Base-by-base conservation (phyloP, 2,888 invertebrate species). In the Athalia rosae region DNA sequence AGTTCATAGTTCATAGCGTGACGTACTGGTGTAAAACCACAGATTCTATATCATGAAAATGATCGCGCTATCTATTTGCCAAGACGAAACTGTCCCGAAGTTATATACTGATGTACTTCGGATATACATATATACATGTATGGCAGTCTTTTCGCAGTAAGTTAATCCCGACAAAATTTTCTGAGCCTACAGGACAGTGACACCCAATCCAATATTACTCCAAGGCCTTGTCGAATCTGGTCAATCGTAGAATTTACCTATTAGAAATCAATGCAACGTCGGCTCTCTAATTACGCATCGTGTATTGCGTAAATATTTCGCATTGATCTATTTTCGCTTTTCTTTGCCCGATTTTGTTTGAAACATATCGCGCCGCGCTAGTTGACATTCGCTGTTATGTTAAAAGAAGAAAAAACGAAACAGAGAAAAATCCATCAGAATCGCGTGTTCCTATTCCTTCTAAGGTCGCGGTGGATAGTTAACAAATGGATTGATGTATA, bases 1-100 rank as follows among this genome's bases (percentile, higher is more conserved):
- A 67, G 67, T 67, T 67, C 67, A 67, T 67, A 67, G 67, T 67
- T 67, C 67, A 67, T 67, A 67, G 67, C 67, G 67, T 67, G 67
- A 48, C 67, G 28, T 45, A n/a, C 41, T 67, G 67, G 67, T 53
- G 67, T 67, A 67, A 67, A 53, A 67, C 50, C 67, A 41, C 48
- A 67, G 48, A 67, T 67, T 67, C 53, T 67, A 67, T 67, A 48
- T n/a, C 15, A 53, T 53, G 28, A 28, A 67, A 67, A 53, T 67
- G 48, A 67, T 67, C 41, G 53, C 67, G 5, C 28, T 67, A 67
- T 67, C 50, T 67, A 15, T 62, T 67, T 13, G n/a, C 45, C n/a
- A 11, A 43, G 47, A 13, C 47, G 47, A 64, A 64, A 64, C 64
- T 13, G 6, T n/a, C 59, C 59, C 13, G 59, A 6, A 59, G 6